A percentile compares a stretch with the other conserved stretches of the same genome.
Conservation (phyloP, 2,113 vertebrate species). For the Leucoraja erinaceus region DNA sequence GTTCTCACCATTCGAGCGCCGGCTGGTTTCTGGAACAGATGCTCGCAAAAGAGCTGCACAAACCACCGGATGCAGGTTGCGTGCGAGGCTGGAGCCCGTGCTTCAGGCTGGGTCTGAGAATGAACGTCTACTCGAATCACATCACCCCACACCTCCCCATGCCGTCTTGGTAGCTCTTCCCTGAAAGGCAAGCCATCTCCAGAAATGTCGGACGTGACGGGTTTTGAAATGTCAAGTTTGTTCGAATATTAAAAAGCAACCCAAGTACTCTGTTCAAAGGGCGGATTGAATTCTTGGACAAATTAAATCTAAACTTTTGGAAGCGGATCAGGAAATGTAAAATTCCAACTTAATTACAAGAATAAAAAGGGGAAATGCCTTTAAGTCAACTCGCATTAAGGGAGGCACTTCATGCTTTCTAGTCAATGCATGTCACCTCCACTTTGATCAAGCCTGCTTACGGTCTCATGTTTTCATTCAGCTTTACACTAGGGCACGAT, state of each 20-base stretch:
- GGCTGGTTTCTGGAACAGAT: background rate
- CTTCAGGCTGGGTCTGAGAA: background rate
- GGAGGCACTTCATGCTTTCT: background rate
- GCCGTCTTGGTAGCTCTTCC: background rate
- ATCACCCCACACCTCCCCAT: background rate
- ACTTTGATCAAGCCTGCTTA: background rate
- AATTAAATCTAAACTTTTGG: background rate
- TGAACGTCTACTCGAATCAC: background rate
- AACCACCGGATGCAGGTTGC: constrained; percentile 24
- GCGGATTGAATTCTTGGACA: background rate
- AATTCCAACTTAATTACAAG: background rate
- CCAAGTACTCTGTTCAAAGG: background rate
- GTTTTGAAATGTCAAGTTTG: background rate
- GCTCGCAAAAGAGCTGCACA: background rate
- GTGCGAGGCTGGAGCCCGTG: background rate
- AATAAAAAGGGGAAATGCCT: background rate
- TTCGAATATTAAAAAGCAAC: background rate
- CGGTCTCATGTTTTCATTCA: background rate
- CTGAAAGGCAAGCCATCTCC: background rate
- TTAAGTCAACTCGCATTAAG: background rate
- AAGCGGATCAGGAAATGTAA: background rate
- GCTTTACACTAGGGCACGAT: background rate
- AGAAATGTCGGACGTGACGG: background rate
- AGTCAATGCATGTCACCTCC: background rate
- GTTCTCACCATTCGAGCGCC: background rate